Percentiles rank a stretch among this genome's conserved stretches.
Evolutionary conservation across 2,113 vertebrate species (phyloP).

Genomic region (Halcyon senegalensis): DNA sequence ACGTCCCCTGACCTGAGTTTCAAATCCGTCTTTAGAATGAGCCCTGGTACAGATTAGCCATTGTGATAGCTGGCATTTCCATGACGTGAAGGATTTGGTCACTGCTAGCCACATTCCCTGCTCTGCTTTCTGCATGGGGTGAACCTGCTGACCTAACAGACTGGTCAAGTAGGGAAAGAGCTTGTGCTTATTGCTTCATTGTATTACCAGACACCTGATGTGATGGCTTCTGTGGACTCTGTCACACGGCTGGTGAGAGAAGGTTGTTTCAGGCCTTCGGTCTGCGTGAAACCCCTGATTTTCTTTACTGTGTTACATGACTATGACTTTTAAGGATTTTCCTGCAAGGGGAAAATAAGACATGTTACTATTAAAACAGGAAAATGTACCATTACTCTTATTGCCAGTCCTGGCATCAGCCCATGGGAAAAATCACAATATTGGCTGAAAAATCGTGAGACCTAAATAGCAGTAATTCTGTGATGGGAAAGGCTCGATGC

Average conservation of each 20-base stretch:
- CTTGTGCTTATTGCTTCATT: neutral
- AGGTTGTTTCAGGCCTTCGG: neutral
- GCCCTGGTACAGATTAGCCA: neutral
- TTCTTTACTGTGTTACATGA: neutral
- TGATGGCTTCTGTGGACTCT: neutral
- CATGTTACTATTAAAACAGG: neutral
- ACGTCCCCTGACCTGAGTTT: neutral
- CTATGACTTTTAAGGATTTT: neutral
- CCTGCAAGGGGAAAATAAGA: neutral
- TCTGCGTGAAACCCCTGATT: neutral
- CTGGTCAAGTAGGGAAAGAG: neutral
- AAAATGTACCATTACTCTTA: neutral
- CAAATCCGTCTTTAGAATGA: neutral
- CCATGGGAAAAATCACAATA: neutral
- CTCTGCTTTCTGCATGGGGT: neutral
- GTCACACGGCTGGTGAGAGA: neutral
- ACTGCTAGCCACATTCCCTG: neutral
- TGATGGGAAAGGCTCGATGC: neutral
- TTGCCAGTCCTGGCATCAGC: neutral
- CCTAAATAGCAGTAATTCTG: neutral
- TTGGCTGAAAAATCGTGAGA: neutral
- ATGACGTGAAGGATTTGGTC: neutral
- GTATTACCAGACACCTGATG: neutral
- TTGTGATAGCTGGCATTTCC: neutral
- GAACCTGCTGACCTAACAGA: neutral